phyloP scores from a whole-genome alignment of 2,113 vertebrate species.

The Nycticryphes semicollaris region DNA sequence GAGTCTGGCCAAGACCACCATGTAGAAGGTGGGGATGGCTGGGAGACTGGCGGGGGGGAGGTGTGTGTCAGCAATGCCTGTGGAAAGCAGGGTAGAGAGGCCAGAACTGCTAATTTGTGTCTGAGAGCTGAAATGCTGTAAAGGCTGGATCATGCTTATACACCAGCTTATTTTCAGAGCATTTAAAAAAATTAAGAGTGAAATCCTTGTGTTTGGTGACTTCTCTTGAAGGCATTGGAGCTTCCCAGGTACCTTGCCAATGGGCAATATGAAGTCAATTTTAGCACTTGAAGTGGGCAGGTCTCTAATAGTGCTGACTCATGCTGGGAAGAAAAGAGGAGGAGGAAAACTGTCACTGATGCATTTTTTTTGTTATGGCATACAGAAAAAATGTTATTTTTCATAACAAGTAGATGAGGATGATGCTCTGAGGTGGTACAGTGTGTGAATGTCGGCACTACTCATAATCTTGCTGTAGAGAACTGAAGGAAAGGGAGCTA shows the following conservation, averaged over 20 bases:
- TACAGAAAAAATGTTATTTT: not conserved
- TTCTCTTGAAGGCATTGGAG: not conserved
- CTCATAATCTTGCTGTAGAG: not conserved
- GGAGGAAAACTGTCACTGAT: not conserved
- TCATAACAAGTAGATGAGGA: not conserved
- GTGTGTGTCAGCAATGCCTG: too few species aligned
- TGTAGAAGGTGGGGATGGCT: not conserved
- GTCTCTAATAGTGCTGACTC: not conserved
- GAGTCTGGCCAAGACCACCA: not conserved
- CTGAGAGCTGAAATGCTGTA: not conserved
- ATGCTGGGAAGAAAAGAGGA: not conserved
- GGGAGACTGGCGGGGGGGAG: not conserved
- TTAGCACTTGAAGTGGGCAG: not conserved
- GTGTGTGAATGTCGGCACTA: not conserved
- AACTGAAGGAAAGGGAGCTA: not conserved
- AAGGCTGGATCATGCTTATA: not conserved
- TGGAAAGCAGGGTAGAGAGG: not conserved
- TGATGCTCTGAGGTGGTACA: not conserved
- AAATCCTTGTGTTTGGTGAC: not conserved
- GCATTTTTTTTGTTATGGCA: not conserved
- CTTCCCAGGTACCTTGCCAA: not conserved
- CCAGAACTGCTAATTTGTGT: not conserved
- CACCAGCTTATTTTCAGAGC: not conserved
- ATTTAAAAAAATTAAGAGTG: not conserved
- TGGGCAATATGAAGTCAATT: not conserved